phyloP scores from a whole-genome alignment of 2,797 vertebrate genomes.

The Enteromius argenteus region DNA sequence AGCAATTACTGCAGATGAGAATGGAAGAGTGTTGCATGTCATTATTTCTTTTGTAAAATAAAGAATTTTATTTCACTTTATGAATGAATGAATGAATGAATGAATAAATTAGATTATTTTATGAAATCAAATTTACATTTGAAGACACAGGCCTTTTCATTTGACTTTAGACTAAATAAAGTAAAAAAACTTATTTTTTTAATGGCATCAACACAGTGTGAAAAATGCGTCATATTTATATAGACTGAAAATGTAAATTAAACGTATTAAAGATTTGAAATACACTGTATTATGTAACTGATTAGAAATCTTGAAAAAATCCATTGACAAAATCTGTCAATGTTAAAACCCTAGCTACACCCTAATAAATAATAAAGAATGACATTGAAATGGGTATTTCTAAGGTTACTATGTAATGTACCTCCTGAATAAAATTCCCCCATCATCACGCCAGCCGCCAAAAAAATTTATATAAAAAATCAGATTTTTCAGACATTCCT shows the following conservation, averaged over 20 bases:
- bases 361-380: constrained; percentile 13
- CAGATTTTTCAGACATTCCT: constrained; percentile 31
- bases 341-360: neutral
- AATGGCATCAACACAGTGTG: neutral
- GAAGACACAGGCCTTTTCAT: neutral
- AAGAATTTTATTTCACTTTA: neutral
- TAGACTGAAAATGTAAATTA: neutral
- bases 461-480: neutral
- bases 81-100: no score
- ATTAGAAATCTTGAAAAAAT: neutral
- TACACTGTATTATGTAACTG: neutral
- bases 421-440: neutral
- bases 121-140: neutral
- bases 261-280: neutral
- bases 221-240: neutral
- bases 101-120: neutral
- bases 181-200: neutral
- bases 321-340: neutral
- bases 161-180: neutral
- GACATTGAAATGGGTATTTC: neutral
- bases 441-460: neutral
- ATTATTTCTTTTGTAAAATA: constrained; percentile 12
- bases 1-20: neutral
- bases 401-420: neutral
- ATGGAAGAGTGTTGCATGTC: neutral